Conservation (phyloP, 2,888 invertebrate genomes). For the Ptychoptera albimana region DNA sequence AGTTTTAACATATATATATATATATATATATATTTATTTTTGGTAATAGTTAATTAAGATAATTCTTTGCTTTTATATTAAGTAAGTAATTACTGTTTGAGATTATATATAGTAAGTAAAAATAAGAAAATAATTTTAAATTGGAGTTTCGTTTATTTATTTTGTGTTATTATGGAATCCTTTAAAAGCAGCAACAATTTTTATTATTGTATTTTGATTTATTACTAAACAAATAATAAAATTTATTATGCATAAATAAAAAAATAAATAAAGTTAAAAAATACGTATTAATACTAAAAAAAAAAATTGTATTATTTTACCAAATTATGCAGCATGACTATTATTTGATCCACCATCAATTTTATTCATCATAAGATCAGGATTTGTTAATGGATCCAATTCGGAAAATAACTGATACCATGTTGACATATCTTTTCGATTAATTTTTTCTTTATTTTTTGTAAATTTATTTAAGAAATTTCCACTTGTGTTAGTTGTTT, state of each 20-base stretch:
- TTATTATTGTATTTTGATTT: too few species aligned
- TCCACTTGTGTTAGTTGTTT: constrained; percentile 9
- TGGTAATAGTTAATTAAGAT: too few species aligned
- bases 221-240: too few species aligned
- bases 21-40: too few species aligned
- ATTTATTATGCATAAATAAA: background rate
- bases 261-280: constrained; percentile 1
- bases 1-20: too few species aligned
- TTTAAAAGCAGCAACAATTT: too few species aligned
- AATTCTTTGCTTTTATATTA: too few species aligned
- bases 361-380: constrained; percentile 37
- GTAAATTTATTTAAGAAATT: constrained; percentile 10
- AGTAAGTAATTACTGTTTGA: too few species aligned
- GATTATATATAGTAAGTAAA: too few species aligned
- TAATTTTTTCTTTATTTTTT: constrained; percentile 11
- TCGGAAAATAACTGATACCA: constrained; percentile 92
- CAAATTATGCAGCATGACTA: constrained; percentile 34
- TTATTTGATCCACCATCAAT: constrained; percentile 25
- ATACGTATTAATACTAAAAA: background rate
- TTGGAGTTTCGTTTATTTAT: too few species aligned
- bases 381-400: constrained; percentile 79
- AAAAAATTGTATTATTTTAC: background rate
- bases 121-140: too few species aligned
- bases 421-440: constrained; percentile 38
- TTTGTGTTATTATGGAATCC: too few species aligned